Evolutionary conservation across 2,888 invertebrate species (phyloP), one percentile per base, ranked within the genome.

Genomic region (Notocelia uddmanniana): DNA sequence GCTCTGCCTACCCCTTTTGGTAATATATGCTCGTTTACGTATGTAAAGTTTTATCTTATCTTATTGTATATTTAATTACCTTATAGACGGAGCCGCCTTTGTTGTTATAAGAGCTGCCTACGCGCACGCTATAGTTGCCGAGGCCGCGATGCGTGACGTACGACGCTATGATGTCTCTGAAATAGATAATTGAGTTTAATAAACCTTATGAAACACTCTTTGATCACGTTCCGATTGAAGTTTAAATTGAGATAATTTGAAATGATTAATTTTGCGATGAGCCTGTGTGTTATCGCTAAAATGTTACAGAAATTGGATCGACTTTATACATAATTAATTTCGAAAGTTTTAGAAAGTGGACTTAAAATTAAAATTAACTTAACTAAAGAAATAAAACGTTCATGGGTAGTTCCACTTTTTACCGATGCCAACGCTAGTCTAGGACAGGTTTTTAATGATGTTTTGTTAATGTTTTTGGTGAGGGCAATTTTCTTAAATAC

Each of bases 31-130:
- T n/a, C n/a, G n/a, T n/a, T n/a, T n/a, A n/a, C n/a, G n/a, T n/a
- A n/a, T n/a, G n/a, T n/a, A n/a, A n/a, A n/a, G n/a, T n/a, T n/a
- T n/a, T n/a, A n/a, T n/a, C n/a, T n/a, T n/a, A n/a, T n/a, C 5
- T 26, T 2, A 5, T 31, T 6, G 31, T 5, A 31, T n/a, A 45
- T 45, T n/a, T 5, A 3, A 0, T 45, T 85, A 93, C 93, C 88
- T 87, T 87, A 69, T 81, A 77, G 9, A 89, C 63, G 1, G 77
- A 69, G 0, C 93, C 93, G 15, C 88, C 88, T 74, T 93, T 93
- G 73, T 85, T 85, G 69, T 92, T 93, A 74, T 91, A 93, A 0
- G 91, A 88, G 73, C 91, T 92, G 75, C 92, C 93, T 0, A 80
- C 83, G 31, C 93, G 78, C 15, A 91, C 74, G 0, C 87, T 83